These are phyloP conservation scores for Amia ocellicauda DNA, from an alignment of 2,113 vertebrate species.

Conservation along the genomic window DNA sequence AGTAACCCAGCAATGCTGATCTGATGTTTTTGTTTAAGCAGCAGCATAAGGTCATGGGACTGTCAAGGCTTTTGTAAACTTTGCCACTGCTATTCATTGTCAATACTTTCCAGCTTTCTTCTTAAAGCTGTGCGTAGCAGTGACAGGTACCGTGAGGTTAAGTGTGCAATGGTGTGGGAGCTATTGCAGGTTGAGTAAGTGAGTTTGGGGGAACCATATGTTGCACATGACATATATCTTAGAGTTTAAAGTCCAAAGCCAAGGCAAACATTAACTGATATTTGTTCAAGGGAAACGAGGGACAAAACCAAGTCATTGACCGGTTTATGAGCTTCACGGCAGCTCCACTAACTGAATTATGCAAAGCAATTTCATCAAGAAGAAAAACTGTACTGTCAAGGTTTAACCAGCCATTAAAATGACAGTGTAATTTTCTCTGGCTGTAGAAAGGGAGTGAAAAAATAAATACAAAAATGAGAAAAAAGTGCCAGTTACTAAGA, in stretches of 20 bases:
- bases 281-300: slow-evolving; percentile 13
- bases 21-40: slow-evolving; percentile 41
- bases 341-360: slow-evolving; percentile 3
- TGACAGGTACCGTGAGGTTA: not conserved
- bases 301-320: slow-evolving; percentile 5
- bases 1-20: slow-evolving; percentile 46
- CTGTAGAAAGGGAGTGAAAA: not conserved
- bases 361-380: slow-evolving; percentile 16
- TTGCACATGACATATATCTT: not conserved
- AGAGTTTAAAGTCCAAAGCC: not conserved
- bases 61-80: slow-evolving; percentile 48
- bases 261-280: not conserved
- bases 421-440: not conserved
- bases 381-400: slow-evolving; percentile 19
- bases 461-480: not conserved
- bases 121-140: not conserved
- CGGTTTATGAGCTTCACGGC: slow-evolving; percentile 17
- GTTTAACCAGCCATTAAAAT: slow-evolving; percentile 17
- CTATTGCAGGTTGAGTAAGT: not conserved
- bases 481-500: not conserved
- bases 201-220: not conserved
- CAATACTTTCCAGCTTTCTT: slow-evolving; percentile 37
- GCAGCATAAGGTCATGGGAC: slow-evolving; percentile 34
- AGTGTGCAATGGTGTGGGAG: no score
- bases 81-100: slow-evolving; percentile 12